Evolutionary conservation across 92 coral and sea anemone species (phyloP), one percentile per base, ranked within the genome.

Genomic region (Heteractis magnifica): DNA sequence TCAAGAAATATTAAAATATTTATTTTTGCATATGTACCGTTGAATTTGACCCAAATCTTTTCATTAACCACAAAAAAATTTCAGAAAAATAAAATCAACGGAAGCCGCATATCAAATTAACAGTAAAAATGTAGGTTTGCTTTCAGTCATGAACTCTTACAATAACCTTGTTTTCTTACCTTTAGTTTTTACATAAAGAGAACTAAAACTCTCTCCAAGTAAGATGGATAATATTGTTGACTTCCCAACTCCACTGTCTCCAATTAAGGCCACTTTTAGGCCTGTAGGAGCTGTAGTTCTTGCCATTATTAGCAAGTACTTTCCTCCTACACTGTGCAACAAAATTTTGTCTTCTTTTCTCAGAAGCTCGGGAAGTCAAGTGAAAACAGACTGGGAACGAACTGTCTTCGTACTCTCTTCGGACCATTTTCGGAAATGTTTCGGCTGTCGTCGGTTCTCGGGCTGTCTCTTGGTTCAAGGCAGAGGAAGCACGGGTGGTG

Each of bases 221-320:
- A 88, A 79, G 18, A 87, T 64, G 8, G 93, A 81, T 10, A 91
- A 75, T 26, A 96, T 92, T 4, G 96, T 81, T 26, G 99, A 92
- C 85, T 96, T 96, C 16, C 99, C 99, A 72, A 96, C 99, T 4
- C 91, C 94, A 84, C 98, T 88, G 80, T 96, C 98, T 78, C 99
- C 99, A 62, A 96, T 83, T 51, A 96, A 65, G 21, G 90, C 92
- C 51, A 96, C 87, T 87, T 92, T 96, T 5, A 77, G 65, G 79
- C 87, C 87, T 56, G 41, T 59, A 55, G 73, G 49, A 59, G 75
- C 15, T 51, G 53, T 51, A 23, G 23, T 65, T 81, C 51, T 65
- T 44, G 76, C 65, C 84, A 81, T 81, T n/a, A 56, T 76, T 6
- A 8, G 49, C 9, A 11, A 6, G 56, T 4, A 6, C 9, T 4